These are phyloP conservation scores for Pavo muticus DNA, from an alignment of 2,113 vertebrate species.

Conservation along the genomic window DNA sequence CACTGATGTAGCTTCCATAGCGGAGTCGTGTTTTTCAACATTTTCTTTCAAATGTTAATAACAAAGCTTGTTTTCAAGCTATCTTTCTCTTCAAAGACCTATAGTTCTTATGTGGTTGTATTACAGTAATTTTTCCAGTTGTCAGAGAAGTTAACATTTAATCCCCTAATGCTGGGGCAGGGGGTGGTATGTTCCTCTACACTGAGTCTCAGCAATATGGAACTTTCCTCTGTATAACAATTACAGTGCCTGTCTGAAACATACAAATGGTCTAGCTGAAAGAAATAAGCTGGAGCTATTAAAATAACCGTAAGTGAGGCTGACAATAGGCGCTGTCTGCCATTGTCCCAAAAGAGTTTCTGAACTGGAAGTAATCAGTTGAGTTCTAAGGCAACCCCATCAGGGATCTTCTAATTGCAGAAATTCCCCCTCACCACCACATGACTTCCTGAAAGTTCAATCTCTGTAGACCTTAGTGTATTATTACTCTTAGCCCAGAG, in stretches of 20 bases:
- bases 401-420: conserved; percentile 71
- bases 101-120: background rate
- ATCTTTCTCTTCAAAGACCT: background rate
- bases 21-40: background rate
- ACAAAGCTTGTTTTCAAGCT: background rate
- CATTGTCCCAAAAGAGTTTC: conserved; percentile 82
- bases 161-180: conserved; percentile 33
- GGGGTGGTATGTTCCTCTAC: conserved; percentile 19
- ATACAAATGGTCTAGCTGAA: conserved; percentile 51
- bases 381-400: conserved; percentile 73
- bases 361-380: conserved; percentile 86
- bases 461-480: background rate
- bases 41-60: background rate
- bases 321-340: conserved; percentile 82
- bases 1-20: background rate
- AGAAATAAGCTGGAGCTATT: conserved; percentile 77
- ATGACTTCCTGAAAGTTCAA: conserved; percentile 47
- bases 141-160: conserved; percentile 17
- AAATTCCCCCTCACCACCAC: background rate
- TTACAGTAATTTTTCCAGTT: conserved; percentile 42
- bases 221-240: conserved; percentile 54
- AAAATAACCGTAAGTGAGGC: conserved; percentile 77
- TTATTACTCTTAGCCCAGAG: background rate
- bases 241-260: conserved; percentile 44
- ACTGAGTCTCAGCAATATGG: background rate